Evolutionary conservation across 2,113 vertebrate species (phyloP), one percentile per base, ranked within the genome.

Genomic region (Polyodon spathula): DNA sequence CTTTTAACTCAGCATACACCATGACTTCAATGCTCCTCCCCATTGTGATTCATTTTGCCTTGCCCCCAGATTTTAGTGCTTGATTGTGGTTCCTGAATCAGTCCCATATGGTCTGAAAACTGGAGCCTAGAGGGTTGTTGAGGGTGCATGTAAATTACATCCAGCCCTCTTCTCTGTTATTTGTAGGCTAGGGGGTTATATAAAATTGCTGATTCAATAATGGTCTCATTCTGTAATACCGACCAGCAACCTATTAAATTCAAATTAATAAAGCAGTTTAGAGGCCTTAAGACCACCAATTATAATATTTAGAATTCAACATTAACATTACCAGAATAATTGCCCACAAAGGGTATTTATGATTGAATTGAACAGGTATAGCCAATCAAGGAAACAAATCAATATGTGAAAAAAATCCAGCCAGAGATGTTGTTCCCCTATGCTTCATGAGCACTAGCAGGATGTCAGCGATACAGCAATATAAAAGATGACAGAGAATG

Each of bases 91-190:
- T 81, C 68, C 61, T 62, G 78, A 84, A 86, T 84, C 64, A 73
- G 70, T 80, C 76, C 83, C 76, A 68, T 64, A 78, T 86, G 86
- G 76, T 78, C 71, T 72, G 68, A 76, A 77, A 78, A 27, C 43
- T 51, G 66, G 75, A 77, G 59, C 59, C 74, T 37, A 46, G 63
- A 68, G 66, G 59, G 57, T 58, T 62, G 40, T 69, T 70, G 63
- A 70, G 64, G 75, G 59, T 60, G n/a, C 60, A 41, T 44, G 68
- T 65, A 69, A 70, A 62, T 75, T 61, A 73, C 68, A 70, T 73
- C 57, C 73, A 61, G 46, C 15, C 57, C 44, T 65, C 59, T 63
- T 72, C 71, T 65, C 74, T 73, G 78, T 61, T 62, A 42, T 1
- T 40, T 62, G 46, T 42, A 59, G 68, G 63, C 55, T 61, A 39